Percentiles rank a stretch among this genome's conserved stretches.
These are phyloP conservation scores for Cardiocondyla obscurior DNA, from an alignment of 1,140 invertebrate genomes.

Conservation along the genomic window DNA sequence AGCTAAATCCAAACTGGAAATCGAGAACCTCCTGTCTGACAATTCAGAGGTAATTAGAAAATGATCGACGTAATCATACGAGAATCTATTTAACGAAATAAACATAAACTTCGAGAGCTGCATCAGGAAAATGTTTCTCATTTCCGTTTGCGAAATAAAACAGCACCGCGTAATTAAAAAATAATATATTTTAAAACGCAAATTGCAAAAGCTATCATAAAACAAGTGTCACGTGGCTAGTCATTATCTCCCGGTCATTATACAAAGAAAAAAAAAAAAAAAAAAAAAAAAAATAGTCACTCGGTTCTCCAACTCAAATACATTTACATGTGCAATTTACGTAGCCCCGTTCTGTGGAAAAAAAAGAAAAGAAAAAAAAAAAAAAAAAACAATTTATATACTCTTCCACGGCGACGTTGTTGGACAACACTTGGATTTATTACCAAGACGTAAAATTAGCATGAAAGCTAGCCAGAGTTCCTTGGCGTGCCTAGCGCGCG, in stretches of 20 bases:
- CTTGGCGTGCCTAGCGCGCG: background rate
- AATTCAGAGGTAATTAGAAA: background rate
- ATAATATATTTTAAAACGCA: background rate
- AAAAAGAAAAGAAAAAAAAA: too few species aligned
- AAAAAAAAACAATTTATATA: too few species aligned
- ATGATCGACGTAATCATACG: background rate
- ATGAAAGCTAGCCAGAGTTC: background rate
- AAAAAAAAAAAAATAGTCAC: background rate
- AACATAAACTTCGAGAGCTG: background rate
- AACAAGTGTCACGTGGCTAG: background rate
- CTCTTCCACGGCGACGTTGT: background rate
- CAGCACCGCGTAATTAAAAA: too few species aligned
- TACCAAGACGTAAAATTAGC: background rate
- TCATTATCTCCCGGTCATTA: background rate
- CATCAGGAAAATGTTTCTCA: background rate
- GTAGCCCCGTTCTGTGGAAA: background rate
- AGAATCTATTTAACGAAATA: background rate
- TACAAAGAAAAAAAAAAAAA: background rate
- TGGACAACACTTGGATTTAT: background rate
- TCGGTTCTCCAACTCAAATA: background rate
- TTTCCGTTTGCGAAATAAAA: background rate
- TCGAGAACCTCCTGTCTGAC: background rate
- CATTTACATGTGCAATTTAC: background rate
- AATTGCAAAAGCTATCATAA: background rate
- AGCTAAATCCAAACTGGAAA: conserved; percentile 17